phyloP scores from a whole-genome alignment of 2,797 vertebrate species.

The Anniella stebbinsi region DNA sequence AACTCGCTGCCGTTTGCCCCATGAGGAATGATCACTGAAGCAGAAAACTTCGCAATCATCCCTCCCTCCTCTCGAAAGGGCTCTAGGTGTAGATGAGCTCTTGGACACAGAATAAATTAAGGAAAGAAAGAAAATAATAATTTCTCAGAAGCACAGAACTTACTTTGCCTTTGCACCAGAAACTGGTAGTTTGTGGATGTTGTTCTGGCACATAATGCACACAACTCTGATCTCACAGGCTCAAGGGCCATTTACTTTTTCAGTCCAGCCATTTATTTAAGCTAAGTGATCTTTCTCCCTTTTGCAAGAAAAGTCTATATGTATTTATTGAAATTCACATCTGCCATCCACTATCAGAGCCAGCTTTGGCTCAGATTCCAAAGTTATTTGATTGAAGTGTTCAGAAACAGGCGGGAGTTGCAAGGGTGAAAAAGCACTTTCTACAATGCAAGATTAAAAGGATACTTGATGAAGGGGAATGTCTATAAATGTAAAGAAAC shows the following conservation, averaged over 20 bases:
- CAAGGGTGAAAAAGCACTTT: background rate
- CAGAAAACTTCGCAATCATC: too few species aligned
- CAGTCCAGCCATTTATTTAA: constrained; percentile 8
- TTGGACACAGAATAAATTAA: background rate
- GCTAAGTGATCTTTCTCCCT: constrained; percentile 10
- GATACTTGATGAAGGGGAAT: background rate
- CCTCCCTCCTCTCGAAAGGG: too few species aligned
- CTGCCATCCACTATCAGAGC: constrained; percentile 32
- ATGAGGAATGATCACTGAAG: too few species aligned
- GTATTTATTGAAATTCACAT: constrained; percentile 41
- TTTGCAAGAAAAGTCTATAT: constrained; percentile 20
- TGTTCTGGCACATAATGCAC: background rate
- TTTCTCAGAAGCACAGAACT: background rate
- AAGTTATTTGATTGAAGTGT: constrained; percentile 31
- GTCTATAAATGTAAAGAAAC: constrained; percentile 23
- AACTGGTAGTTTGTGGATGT: background rate
- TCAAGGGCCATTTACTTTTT: constrained; percentile 42
- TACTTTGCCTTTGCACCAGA: background rate
- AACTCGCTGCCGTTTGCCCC: too few species aligned
- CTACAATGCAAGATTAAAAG: constrained; percentile 34
- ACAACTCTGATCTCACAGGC: constrained; percentile 19
- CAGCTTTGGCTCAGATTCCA: constrained; percentile 33
- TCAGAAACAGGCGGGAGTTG: constrained; percentile 36
- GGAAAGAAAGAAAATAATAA: background rate
- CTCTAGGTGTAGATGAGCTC: too few species aligned